Evolutionary conservation across 2,888 invertebrate species (phyloP), one percentile per base, ranked within the genome.

Genomic region (Halictus quadricinctus): DNA sequence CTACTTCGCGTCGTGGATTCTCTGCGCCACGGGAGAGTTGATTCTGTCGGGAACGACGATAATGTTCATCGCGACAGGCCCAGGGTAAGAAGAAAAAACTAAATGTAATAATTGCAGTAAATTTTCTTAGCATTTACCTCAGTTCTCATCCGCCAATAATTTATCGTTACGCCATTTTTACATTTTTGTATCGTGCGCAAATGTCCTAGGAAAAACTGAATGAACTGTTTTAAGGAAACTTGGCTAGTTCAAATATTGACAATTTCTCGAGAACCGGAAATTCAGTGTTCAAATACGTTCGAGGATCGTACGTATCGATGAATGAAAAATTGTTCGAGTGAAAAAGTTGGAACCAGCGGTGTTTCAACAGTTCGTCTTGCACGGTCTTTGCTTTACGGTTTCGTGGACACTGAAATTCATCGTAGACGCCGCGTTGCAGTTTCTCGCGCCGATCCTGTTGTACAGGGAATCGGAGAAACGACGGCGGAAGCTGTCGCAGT

Each of bases 11-110:
- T 29, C 25, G 48, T 15, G n/a, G 15, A 18, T 48, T 29, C 29
- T 64, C 29, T 29, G 29, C 64, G 29, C 8, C 64, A 8, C 18
- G 70, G 54, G 69, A 70, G 64, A 70, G 64, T 75, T 75, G 60
- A 72, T 64, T 72, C 60, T 25, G 25, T 18, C 10, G 48, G 18
- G 74, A 15, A 72, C 13, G 6, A 43, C n/a, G 21, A 41, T 21
- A 69, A 69, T 41, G 41, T 69, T 41, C 36, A 69, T 36, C 36
- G 69, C 21, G 69, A 41, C 69, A 1, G 18, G 1, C 1, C 58
- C 36, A 29, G 29, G 1, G 29, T 29, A 1, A 36, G 3, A 36
- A 36, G 36, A 36, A 36, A 36, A 36, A 36, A 36, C 36, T 36
- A 36, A 36, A 36, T 4, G 5, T 0, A 36, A 36, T 5, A 5